phyloP scores from a whole-genome alignment of 2,113 vertebrate species.

The Oceanites oceanicus region DNA sequence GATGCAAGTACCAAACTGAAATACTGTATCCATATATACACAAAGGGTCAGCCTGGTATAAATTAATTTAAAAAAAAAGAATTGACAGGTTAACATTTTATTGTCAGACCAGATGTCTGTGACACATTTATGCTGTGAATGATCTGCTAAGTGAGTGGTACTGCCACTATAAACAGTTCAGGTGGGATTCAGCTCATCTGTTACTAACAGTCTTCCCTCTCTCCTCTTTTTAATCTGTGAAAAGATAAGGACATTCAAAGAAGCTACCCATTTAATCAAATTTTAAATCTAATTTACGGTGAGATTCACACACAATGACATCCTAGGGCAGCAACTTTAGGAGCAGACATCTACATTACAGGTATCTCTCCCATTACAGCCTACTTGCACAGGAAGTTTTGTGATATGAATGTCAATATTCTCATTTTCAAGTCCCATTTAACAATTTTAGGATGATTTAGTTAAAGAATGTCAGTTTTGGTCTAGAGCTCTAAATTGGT shows the following conservation, averaged over 20 bases:
- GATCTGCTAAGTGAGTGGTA: background rate
- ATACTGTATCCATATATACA: background rate
- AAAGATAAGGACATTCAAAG: background rate
- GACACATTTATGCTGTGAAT: background rate
- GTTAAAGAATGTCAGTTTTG: background rate
- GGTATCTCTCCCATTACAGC: background rate
- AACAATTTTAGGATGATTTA: background rate
- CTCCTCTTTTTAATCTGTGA: background rate
- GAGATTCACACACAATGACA: background rate
- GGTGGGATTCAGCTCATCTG: background rate
- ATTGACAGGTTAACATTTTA: background rate
- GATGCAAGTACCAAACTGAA: background rate
- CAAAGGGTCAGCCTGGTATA: background rate
- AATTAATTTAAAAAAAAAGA: background rate
- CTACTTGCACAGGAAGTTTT: background rate
- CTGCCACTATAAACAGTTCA: background rate
- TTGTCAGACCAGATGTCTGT: background rate
- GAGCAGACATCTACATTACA: background rate
- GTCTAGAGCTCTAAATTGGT: background rate
- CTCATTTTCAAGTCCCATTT: background rate
- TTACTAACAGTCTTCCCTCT: background rate
- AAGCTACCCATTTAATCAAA: background rate
- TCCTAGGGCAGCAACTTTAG: background rate
- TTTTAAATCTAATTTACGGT: background rate
- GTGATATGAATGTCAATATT: background rate